Evolutionary conservation across 2,888 invertebrate genomes (phyloP), one percentile per base, ranked within the genome.

Genomic region (Acrobasis repandana): DNA sequence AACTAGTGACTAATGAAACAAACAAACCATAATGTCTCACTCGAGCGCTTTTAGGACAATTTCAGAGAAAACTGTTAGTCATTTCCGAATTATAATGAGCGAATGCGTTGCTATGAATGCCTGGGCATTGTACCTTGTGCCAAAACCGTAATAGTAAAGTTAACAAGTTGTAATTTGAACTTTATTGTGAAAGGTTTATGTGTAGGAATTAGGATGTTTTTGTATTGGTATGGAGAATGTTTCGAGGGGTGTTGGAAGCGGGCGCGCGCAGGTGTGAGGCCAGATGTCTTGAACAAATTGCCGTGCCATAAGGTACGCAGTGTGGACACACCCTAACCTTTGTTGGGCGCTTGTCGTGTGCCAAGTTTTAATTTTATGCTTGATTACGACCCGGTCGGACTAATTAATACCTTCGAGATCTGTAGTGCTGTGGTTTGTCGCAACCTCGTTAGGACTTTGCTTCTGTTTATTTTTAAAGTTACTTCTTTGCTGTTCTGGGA

Each of bases 201-300:
- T 63, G 62, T 60, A 59, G 54, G 63, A 20, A 49, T 58, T 58
- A 20, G 9, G 20, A 9, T 34, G 36, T 28, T 60, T 56, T 62
- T 61, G 28, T 60, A 28, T 52, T 1, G 50, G 59, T 43, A 59
- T 59, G 60, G 28, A 11, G 58, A 49, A 38, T 61, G 70, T 56
- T 61, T 51, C 61, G 62, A 74, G 74, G 82, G 74, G 69, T 66
- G 60, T 66, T 66, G 76, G 71, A 74, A 76, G 79, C 77, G 83
- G 83, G 77, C 54, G 79, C 69, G 75, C 82, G 91, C 91, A 91
- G 91, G 91, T 90, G 88, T 85, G 89, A 80, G 79, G 84, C 86
- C 92, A 92, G 92, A 92, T 91, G 92, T 91, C 92, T 92, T 92
- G 86, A 89, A 91, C 91, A 90, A 90, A 90, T 90, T 91, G 84